Percentiles rank a stretch among this genome's conserved stretches.
Conservation (phyloP, 53 echinoderm and acorn worm species). For the Luidia sarsii region DNA sequence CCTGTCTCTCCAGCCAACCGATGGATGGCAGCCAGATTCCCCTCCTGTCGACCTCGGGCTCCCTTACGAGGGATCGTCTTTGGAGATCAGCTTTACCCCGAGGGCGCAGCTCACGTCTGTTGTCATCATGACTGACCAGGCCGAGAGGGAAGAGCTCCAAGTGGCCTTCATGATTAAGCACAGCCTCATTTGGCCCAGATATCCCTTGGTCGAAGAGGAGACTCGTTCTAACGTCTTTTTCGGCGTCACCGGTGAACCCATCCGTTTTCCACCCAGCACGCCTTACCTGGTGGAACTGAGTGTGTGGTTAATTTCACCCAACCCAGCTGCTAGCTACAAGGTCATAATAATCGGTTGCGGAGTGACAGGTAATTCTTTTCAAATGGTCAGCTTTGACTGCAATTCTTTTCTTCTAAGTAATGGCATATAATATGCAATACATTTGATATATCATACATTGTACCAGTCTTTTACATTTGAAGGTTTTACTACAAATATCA, state of each 20-base stretch:
- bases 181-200: not conserved
- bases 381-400: too few relatives aligned
- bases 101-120: slow-evolving; percentile 1
- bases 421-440: too few relatives aligned
- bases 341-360: slow-evolving; percentile 27
- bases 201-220: not conserved
- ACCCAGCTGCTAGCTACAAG: not conserved
- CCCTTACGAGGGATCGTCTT: slow-evolving; percentile 4
- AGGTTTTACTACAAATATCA: too few relatives aligned
- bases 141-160: not conserved
- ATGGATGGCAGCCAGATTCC: not conserved
- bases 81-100: slow-evolving; percentile 12
- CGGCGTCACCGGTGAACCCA: not conserved
- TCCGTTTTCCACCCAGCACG: not conserved
- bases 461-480: too few relatives aligned
- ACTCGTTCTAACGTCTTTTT: not conserved
- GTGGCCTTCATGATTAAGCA: slow-evolving; percentile 5
- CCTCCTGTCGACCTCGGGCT: not conserved
- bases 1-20: not conserved
- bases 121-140: not conserved
- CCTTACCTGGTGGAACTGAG: not conserved
- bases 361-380: not conserved
- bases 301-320: not conserved
- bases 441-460: too few relatives aligned
- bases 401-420: too few relatives aligned